Percentiles rank a stretch among this genome's conserved stretches.
These are phyloP conservation scores for Chaetodon auriga DNA, from an alignment of 2,113 vertebrate genomes.

Conservation along the genomic window DNA sequence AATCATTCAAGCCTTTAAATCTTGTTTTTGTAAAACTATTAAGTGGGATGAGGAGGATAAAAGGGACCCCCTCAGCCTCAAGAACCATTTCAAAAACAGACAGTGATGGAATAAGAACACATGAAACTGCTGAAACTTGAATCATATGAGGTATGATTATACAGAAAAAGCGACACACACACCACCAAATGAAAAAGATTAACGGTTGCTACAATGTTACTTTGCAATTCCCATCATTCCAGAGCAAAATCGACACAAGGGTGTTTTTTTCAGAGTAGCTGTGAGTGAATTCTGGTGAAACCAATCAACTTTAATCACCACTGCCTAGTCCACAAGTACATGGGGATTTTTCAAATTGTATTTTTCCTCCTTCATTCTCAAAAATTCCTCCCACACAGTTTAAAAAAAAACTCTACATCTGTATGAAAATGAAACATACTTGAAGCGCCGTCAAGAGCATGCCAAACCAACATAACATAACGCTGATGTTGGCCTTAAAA, in stretches of 20 bases:
- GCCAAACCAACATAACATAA: no score
- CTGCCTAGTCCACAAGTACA: no score
- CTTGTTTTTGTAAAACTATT: not conserved
- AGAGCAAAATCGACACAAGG: not conserved
- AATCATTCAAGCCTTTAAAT: not conserved
- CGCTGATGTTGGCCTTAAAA: no score
- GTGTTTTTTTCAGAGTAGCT: no score
- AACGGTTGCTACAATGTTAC: conserved; percentile 7
- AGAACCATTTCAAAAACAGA: conserved; percentile 12
- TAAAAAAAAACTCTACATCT: no score
- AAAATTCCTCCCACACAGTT: no score
- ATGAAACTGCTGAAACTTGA: not conserved
- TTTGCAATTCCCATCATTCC: conserved; percentile 10
- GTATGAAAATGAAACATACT: no score
- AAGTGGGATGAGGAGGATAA: not conserved
- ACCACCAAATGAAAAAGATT: not conserved
- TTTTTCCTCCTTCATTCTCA: no score
- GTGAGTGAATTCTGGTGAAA: not conserved
- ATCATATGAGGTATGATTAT: not conserved
- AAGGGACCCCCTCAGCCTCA: not conserved
- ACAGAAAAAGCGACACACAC: conserved; percentile 3
- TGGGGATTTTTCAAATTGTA: no score
- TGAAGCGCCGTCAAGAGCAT: no score
- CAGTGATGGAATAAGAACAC: not conserved
- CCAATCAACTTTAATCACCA: no score